phyloP scores from a whole-genome alignment of 2,113 vertebrate genomes.

The Ascaphus truei region DNA sequence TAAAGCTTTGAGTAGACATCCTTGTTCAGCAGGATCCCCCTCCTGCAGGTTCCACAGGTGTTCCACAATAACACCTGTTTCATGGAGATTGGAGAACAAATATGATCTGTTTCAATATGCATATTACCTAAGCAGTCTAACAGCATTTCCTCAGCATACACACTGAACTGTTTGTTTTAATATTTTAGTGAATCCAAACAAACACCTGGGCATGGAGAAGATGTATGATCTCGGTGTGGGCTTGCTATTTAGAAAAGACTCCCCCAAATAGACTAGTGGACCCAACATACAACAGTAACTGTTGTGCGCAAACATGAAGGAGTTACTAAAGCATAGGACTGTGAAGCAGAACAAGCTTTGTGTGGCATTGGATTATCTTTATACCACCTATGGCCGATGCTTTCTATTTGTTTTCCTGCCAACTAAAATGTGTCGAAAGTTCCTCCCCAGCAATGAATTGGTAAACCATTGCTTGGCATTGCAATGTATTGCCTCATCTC shows the following conservation, averaged over 20 bases:
- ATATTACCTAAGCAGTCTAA: slow-evolving; percentile 45
- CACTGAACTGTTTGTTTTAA: slow-evolving; percentile 46
- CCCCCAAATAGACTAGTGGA: no score
- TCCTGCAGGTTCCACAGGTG: slow-evolving; percentile 54
- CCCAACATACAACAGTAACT: no score
- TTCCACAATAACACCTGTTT: slow-evolving; percentile 60
- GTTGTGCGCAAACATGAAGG: no score
- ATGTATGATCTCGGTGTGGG: background rate
- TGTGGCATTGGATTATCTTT: no score
- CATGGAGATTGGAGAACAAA: slow-evolving; percentile 61
- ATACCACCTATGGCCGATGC: no score
- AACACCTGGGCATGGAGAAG: slow-evolving; percentile 19
- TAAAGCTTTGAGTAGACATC: slow-evolving; percentile 50
- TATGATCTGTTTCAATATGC: slow-evolving; percentile 46
- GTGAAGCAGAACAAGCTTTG: no score
- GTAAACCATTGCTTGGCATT: no score
- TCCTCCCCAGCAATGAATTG: no score
- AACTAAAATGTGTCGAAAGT: no score
- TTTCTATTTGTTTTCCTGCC: no score
- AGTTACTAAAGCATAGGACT: no score
- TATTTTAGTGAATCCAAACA: slow-evolving; percentile 46
- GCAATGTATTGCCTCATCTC: no score
- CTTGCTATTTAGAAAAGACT: background rate
- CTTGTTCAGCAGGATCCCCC: slow-evolving; percentile 70
- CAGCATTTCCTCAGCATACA: slow-evolving; percentile 41